Evolutionary conservation across 2,888 invertebrate genomes (phyloP).

Genomic region (Branchellion lobata): DNA sequence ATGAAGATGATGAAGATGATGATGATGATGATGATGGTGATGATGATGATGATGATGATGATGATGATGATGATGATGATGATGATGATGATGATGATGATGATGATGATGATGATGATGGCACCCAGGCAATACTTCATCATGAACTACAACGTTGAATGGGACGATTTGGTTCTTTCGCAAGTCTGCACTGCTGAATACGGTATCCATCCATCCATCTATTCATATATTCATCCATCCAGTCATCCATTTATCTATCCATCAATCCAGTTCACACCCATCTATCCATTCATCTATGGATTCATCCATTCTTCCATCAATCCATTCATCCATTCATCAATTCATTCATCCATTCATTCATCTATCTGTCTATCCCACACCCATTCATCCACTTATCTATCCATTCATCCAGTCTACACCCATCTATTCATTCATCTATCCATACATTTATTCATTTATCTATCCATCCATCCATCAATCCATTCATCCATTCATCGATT

Average conservation of each 20-base stretch:
- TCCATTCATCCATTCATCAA: no score
- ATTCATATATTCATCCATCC: neutral
- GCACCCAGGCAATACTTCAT: neutral
- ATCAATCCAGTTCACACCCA: neutral
- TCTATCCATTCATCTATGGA: neutral
- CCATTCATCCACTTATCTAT: neutral
- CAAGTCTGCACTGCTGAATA: neutral
- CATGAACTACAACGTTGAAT: neutral
- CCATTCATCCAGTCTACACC: neutral
- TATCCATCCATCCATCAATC: no score
- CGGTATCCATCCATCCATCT: neutral
- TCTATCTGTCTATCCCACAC: neutral
- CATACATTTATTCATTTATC: no score
- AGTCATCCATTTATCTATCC: neutral
- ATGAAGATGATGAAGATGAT: neutral
- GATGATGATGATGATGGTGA: neutral
- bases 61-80: conserved; percentile 4
- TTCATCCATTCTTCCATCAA: neutral
- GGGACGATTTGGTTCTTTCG: neutral
- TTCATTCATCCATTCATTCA: neutral
- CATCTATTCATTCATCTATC: neutral
- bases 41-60: neutral
- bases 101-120: no score
- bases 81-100: conserved; percentile 14
- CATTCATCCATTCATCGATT: no score